These are phyloP conservation scores for Calonectris borealis DNA, from an alignment of 2,113 vertebrate species.

Conservation along the genomic window DNA sequence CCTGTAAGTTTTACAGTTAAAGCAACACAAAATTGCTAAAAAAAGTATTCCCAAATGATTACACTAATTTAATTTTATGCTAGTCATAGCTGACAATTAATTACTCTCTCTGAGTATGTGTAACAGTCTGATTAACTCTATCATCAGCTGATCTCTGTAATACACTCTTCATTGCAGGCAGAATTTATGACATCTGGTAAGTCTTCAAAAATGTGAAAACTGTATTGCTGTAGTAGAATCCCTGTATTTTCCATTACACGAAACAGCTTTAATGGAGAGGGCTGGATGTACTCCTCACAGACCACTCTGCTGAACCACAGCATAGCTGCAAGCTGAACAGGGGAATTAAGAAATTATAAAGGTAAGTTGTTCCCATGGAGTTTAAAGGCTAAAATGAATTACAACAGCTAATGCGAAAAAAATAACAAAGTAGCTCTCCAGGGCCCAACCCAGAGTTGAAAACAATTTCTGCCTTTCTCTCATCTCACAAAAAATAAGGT, in stretches of 20 bases:
- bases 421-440: neutral
- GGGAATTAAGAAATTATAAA: neutral
- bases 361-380: accelerated
- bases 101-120: neutral
- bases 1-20: neutral
- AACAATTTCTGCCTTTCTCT: neutral
- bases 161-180: neutral
- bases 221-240: neutral
- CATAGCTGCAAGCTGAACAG: neutral
- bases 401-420: neutral
- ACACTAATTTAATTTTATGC: neutral
- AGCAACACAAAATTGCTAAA: neutral
- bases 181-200: neutral
- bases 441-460: neutral
- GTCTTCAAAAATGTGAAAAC: neutral
- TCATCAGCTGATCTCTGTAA: neutral
- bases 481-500: neutral
- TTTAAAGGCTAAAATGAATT: neutral
- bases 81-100: neutral
- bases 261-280: neutral
- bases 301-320: neutral
- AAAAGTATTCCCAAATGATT: neutral
- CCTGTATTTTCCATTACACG: neutral
- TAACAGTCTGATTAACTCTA: neutral
- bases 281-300: neutral